These are phyloP conservation scores for Vollenhovia emeryi DNA, from an alignment of 1,140 invertebrate species.

Conservation along the genomic window DNA sequence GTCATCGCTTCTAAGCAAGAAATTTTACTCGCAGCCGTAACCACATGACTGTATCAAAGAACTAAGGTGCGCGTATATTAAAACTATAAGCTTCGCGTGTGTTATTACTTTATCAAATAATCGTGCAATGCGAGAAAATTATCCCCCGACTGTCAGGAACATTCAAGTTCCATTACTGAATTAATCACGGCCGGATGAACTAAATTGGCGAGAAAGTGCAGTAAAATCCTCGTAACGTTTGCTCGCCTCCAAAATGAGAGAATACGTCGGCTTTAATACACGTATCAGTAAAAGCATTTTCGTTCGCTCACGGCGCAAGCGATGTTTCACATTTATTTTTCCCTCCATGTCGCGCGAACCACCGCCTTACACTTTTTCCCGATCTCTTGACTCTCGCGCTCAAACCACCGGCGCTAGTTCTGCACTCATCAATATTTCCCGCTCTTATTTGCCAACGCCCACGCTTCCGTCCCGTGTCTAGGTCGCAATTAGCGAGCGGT, in stretches of 20 bases:
- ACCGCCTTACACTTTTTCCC: not conserved
- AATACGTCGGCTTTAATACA: not conserved
- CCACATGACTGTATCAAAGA: not conserved
- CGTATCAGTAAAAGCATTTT: slow-evolving; percentile 7
- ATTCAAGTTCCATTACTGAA: not conserved
- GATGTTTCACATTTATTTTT: slow-evolving; percentile 11
- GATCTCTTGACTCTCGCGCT: slow-evolving; percentile 5
- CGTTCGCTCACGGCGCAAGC: not conserved
- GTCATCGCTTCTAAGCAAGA: not conserved
- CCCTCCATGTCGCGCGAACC: not conserved
- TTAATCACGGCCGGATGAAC: not conserved
- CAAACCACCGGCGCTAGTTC: not conserved
- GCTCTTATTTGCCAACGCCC: slow-evolving; percentile 3
- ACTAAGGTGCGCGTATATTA: not conserved
- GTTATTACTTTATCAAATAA: not conserved
- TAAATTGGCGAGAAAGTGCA: not conserved
- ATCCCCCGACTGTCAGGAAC: not conserved
- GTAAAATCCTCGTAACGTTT: not conserved
- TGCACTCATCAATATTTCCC: slow-evolving; percentile 41
- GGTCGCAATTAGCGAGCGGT: slow-evolving; percentile 30
- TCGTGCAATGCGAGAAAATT: not conserved
- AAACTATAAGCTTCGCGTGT: too few species aligned
- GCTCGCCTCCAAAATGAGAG: not conserved
- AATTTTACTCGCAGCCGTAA: not conserved
- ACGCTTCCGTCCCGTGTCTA: not conserved